A percentile compares a stretch with the other conserved stretches of the same genome.
phyloP scores from a whole-genome alignment of 1,140 invertebrate species.

The Heliconius melpomene region DNA sequence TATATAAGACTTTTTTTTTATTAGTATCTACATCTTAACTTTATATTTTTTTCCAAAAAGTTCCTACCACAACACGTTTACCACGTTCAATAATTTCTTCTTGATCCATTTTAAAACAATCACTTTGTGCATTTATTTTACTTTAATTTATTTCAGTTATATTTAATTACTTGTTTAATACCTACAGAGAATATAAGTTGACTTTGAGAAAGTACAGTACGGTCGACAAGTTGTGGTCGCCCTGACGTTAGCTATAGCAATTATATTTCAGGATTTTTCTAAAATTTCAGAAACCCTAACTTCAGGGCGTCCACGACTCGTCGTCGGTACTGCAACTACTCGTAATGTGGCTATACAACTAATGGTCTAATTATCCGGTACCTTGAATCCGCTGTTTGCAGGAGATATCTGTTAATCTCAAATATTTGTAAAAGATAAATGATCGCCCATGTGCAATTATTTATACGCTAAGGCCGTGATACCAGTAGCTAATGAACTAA shows the following conservation, averaged over 20 bases:
- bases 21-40: too few relatives aligned
- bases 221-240: too few relatives aligned
- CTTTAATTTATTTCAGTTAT: too few relatives aligned
- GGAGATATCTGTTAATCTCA: slow-evolving; percentile 51
- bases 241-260: too few relatives aligned
- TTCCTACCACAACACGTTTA: slow-evolving; percentile 50
- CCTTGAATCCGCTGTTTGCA: slow-evolving; percentile 54
- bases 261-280: too few relatives aligned
- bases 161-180: too few relatives aligned
- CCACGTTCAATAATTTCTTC: slow-evolving; percentile 52
- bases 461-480: slow-evolving; percentile 14
- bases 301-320: too few relatives aligned
- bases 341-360: slow-evolving; percentile 18
- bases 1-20: too few relatives aligned
- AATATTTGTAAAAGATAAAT: slow-evolving; percentile 54
- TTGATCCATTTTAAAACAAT: slow-evolving; percentile 40
- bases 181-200: too few relatives aligned
- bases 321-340: slow-evolving; percentile 11
- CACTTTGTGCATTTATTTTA: too few relatives aligned
- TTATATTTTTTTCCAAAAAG: neutral
- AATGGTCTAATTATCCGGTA: slow-evolving; percentile 33
- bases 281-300: too few relatives aligned
- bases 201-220: too few relatives aligned
- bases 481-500: slow-evolving; percentile 1
- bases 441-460: slow-evolving; percentile 47